A percentile compares a stretch with the other conserved stretches of the same genome.
Conservation (phyloP, 2,113 vertebrate species). For the Dromas ardeola region DNA sequence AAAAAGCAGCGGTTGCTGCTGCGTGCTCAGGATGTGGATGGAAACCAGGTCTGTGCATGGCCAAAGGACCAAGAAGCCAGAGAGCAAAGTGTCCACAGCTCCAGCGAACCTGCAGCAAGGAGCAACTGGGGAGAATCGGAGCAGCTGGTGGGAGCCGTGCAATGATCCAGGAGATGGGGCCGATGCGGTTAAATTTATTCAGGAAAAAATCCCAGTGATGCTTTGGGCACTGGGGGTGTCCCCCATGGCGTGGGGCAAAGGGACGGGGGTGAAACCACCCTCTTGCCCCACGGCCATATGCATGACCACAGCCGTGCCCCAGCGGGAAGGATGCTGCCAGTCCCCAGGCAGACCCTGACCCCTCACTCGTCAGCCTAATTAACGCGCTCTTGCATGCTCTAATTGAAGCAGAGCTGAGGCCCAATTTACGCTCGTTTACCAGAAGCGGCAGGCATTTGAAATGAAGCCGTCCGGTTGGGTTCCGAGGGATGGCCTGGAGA, state of each 20-base stretch:
- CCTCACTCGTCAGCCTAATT: background rate
- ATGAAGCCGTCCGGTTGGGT: background rate
- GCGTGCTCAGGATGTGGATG: fast-evolving
- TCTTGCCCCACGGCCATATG: fast-evolving
- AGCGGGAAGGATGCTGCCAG: background rate
- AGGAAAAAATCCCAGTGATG: background rate
- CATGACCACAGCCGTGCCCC: background rate
- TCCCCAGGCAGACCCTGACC: background rate
- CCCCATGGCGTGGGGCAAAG: fast-evolving
- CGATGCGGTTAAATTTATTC: too few species aligned
- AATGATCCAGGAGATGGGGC: fast-evolving
- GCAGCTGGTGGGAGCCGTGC: fast-evolving
- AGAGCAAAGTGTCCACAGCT: background rate
- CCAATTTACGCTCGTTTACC: background rate
- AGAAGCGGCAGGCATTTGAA: background rate
- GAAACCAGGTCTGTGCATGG: background rate
- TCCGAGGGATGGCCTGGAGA: background rate
- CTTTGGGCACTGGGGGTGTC: background rate
- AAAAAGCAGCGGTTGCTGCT: background rate
- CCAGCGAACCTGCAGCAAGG: background rate
- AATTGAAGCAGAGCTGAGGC: background rate
- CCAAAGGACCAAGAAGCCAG: background rate
- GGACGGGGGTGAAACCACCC: background rate
- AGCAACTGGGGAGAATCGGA: fast-evolving
- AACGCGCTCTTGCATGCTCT: background rate